phyloP scores from a whole-genome alignment of 2,113 vertebrate species.

The Ammodytes dubius region DNA sequence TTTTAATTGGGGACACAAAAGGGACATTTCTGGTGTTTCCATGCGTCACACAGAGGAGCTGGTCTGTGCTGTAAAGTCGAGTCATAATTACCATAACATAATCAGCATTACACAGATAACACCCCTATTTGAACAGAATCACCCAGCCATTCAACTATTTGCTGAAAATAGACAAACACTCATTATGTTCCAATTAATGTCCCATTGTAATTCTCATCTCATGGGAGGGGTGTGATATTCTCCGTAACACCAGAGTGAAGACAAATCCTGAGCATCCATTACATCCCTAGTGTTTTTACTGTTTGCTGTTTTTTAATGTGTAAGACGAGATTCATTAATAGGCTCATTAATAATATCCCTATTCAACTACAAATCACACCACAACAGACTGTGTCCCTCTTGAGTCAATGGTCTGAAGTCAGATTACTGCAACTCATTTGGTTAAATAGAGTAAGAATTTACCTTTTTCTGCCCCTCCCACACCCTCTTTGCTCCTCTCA shows the following conservation, averaged over 20 bases:
- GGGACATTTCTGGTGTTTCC: slow-evolving; percentile 31
- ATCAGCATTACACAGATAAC: slow-evolving; percentile 71
- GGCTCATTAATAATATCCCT: slow-evolving; percentile 68
- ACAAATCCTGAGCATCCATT: slow-evolving; percentile 69
- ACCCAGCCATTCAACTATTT: slow-evolving; percentile 70
- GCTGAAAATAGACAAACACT: slow-evolving; percentile 69
- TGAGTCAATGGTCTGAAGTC: slow-evolving; percentile 54
- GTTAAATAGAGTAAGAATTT: slow-evolving; percentile 56
- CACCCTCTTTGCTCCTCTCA: slow-evolving; percentile 6
- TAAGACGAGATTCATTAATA: slow-evolving; percentile 63
- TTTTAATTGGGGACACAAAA: slow-evolving; percentile 57
- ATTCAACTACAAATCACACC: slow-evolving; percentile 58
- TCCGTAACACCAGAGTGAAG: slow-evolving; percentile 45
- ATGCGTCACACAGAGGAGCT: slow-evolving; percentile 46
- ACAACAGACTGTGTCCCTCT: slow-evolving; percentile 58
- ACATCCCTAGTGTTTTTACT: slow-evolving; percentile 62
- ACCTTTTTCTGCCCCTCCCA: slow-evolving; percentile 49
- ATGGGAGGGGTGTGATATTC: slow-evolving; percentile 66
- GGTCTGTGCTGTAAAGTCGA: slow-evolving; percentile 54
- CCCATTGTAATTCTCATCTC: slow-evolving; percentile 72
- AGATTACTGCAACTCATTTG: slow-evolving; percentile 68
- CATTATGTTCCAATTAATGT: slow-evolving; percentile 80
- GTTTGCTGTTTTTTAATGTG: slow-evolving; percentile 68
- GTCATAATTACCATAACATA: slow-evolving; percentile 71
- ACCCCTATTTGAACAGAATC: slow-evolving; percentile 61